Evolutionary conservation across 2,797 vertebrate species (phyloP).

Genomic region (Sebastes jordani): DNA sequence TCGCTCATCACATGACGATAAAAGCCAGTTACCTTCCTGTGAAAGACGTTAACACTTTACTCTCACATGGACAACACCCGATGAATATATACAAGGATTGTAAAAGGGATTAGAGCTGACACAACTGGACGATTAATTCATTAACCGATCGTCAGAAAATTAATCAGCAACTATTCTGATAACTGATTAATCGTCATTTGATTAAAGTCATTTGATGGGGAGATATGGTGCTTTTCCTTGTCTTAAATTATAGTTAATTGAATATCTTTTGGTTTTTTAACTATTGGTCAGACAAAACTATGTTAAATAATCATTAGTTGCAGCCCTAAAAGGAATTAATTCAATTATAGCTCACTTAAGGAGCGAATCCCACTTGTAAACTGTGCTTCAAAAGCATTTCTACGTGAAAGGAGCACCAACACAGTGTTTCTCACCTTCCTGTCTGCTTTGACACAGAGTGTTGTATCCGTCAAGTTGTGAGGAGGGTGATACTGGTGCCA

Average conservation of each 20-base stretch:
- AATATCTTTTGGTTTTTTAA: background rate
- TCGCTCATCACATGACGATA: constrained; percentile 84
- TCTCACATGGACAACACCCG: background rate
- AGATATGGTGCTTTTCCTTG: background rate
- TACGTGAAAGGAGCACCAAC: background rate
- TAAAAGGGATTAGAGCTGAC: background rate
- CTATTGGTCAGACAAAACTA: background rate
- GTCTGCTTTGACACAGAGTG: constrained; percentile 86
- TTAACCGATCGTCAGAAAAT: background rate
- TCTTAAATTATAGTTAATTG: background rate
- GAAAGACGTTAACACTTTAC: constrained; percentile 1
- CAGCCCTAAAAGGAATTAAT: no score
- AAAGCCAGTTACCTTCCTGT: constrained; percentile 87
- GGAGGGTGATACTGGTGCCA: constrained; percentile 90
- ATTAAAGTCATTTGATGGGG: background rate
- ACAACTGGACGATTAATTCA: background rate
- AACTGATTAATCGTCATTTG: background rate
- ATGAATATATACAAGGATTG: background rate
- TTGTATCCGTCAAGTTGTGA: constrained; percentile 70
- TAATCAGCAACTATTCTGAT: background rate
- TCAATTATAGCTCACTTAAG: background rate
- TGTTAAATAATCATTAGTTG: no score
- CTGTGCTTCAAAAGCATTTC: background rate
- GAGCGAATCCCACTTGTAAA: background rate
- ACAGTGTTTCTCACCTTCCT: constrained; percentile 77